Percentiles rank a stretch among this genome's conserved stretches.
These are phyloP conservation scores for Leptopilina syphax DNA, from an alignment of 2,888 invertebrate species.

Conservation along the genomic window DNA sequence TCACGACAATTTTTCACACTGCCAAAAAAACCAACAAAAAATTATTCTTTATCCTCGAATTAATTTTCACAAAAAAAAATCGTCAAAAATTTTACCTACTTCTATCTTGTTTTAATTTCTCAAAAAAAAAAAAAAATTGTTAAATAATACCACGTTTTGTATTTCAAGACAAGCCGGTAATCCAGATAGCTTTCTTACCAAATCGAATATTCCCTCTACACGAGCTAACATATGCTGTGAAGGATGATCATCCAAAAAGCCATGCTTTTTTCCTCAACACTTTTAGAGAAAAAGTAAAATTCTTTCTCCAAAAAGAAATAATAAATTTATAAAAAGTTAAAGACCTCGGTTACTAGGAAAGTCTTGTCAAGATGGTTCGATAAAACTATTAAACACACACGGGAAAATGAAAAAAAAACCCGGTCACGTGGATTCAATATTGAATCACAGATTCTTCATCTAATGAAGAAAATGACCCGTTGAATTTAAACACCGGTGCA, in stretches of 20 bases:
- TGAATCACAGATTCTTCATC: background rate
- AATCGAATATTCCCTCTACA: background rate
- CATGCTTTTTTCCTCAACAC: slow-evolving; percentile 8
- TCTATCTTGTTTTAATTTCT: too few relatives aligned
- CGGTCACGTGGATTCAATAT: slow-evolving; percentile 5
- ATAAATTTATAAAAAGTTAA: slow-evolving; percentile 1
- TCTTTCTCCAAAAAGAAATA: background rate
- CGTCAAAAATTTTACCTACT: too few relatives aligned
- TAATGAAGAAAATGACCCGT: background rate
- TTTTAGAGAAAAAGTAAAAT: background rate
- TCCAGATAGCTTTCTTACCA: slow-evolving; percentile 31
- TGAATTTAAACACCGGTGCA: too few relatives aligned
- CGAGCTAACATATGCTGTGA: slow-evolving; percentile 38
- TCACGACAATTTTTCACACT: slow-evolving; percentile 8
- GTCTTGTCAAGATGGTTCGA: slow-evolving; percentile 25
- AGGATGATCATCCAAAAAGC: background rate
- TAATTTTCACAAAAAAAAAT: too few relatives aligned
- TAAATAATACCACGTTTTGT: background rate
- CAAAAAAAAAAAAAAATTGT: background rate
- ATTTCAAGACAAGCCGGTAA: slow-evolving; percentile 7
- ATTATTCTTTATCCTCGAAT: background rate
- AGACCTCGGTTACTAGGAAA: slow-evolving; percentile 1
- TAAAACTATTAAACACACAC: slow-evolving; percentile 28
- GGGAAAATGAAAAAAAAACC: background rate
- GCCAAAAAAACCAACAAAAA: background rate